phyloP scores from a whole-genome alignment of 2,797 vertebrate species.

The Clarias fuscus region DNA sequence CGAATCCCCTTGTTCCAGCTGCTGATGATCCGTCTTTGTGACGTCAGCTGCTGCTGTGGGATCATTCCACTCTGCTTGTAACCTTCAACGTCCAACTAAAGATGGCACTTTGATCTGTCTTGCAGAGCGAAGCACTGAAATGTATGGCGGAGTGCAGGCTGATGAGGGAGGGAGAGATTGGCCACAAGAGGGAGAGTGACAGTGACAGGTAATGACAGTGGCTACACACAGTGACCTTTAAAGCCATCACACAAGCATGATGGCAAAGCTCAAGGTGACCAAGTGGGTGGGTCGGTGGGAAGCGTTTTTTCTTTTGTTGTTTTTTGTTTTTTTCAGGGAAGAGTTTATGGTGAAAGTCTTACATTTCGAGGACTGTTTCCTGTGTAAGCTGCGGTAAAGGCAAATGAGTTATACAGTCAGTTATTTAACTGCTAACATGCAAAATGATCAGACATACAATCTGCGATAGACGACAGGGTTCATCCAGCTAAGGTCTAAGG shows the following conservation, averaged over 20 bases:
- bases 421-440: neutral
- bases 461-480: conserved; percentile 22
- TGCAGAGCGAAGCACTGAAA: conserved; percentile 65
- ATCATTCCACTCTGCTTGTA: conserved; percentile 59
- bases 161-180: conserved; percentile 60
- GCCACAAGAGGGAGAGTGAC: conserved; percentile 61
- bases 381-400: neutral
- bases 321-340: conserved; percentile 20
- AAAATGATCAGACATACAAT: neutral
- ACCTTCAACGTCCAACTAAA: conserved; percentile 72
- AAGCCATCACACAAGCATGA: conserved; percentile 78
- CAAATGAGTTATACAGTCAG: neutral
- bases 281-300: conserved; percentile 60
- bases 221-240: conserved; percentile 81
- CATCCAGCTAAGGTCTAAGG: conserved; percentile 66
- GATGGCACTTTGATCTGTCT: conserved; percentile 71
- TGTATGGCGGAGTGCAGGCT: conserved; percentile 66
- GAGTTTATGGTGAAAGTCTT: conserved; percentile 55
- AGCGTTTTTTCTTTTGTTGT: neutral
- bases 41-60: conserved; percentile 38
- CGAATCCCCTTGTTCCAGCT: conserved; percentile 49
- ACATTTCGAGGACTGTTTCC: neutral
- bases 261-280: conserved; percentile 75
- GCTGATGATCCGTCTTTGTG: conserved; percentile 56
- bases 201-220: conserved; percentile 83